These are phyloP conservation scores for Rhea americana DNA, from an alignment of 2,113 vertebrate species.

Conservation along the genomic window DNA sequence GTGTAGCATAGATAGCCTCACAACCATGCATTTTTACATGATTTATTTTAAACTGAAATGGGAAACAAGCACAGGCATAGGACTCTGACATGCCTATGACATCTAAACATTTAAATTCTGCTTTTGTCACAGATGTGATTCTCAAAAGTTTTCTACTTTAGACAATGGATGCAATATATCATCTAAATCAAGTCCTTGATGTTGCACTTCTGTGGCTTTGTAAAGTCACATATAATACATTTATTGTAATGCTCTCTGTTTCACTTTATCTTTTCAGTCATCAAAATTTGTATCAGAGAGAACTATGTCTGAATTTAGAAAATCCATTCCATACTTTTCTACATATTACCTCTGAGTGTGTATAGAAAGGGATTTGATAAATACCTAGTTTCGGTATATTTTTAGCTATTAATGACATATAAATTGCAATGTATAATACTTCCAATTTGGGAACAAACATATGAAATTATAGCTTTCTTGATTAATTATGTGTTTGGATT, in stretches of 20 bases:
- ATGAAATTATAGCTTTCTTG: background rate
- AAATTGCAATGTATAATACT: background rate
- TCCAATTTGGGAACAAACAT: background rate
- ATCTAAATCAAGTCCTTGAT: background rate
- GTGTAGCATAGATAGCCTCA: background rate
- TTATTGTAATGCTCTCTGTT: background rate
- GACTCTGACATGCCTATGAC: background rate
- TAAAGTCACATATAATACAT: background rate
- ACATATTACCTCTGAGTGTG: background rate
- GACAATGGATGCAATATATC: background rate
- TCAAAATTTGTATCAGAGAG: background rate
- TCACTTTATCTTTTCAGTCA: background rate
- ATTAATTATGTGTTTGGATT: background rate
- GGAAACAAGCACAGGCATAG: background rate
- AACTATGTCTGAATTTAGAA: background rate
- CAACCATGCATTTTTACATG: background rate
- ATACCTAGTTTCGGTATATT: background rate
- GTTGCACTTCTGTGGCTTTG: background rate
- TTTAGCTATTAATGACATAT: background rate
- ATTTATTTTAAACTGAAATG: background rate
- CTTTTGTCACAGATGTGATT: background rate
- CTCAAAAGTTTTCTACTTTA: background rate
- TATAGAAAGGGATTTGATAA: background rate
- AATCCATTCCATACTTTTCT: background rate
- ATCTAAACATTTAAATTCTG: background rate